Evolutionary conservation across 2,797 vertebrate species (phyloP).

Genomic region (Potorous gilbertii): DNA sequence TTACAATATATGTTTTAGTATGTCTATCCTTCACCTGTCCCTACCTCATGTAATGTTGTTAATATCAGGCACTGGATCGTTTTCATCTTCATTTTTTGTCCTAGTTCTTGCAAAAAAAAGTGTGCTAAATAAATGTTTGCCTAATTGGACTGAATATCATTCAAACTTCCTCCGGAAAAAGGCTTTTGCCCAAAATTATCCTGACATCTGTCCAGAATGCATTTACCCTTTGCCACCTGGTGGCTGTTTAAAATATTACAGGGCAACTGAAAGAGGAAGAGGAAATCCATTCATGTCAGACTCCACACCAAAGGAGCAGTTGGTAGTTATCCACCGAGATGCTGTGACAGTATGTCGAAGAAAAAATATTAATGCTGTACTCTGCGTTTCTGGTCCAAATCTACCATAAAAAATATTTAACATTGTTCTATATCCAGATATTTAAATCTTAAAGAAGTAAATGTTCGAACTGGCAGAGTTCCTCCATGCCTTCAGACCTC

Average conservation of each 20-base stretch:
- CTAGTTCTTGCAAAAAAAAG: background rate
- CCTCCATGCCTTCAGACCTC: background rate
- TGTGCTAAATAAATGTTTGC: background rate
- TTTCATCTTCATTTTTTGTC: background rate
- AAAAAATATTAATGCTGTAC: background rate
- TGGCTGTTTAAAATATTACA: background rate
- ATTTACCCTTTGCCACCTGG: background rate
- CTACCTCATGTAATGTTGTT: background rate
- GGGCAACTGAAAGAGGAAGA: background rate
- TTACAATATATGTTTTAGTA: background rate
- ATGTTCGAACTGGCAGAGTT: background rate
- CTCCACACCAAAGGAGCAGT: background rate
- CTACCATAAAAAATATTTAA: background rate
- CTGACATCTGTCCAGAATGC: background rate
- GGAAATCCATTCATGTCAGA: background rate
- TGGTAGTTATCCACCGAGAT: background rate
- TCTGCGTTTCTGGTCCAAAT: background rate
- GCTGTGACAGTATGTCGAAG: background rate
- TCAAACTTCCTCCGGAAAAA: background rate
- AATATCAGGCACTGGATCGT: background rate
- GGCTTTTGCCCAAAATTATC: background rate
- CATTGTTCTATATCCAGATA: background rate
- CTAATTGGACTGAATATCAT: background rate
- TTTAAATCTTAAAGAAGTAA: background rate
- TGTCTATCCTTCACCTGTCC: background rate